phyloP scores from a whole-genome alignment of 2,888 invertebrate genomes.

The Eristalinus aeneus region DNA sequence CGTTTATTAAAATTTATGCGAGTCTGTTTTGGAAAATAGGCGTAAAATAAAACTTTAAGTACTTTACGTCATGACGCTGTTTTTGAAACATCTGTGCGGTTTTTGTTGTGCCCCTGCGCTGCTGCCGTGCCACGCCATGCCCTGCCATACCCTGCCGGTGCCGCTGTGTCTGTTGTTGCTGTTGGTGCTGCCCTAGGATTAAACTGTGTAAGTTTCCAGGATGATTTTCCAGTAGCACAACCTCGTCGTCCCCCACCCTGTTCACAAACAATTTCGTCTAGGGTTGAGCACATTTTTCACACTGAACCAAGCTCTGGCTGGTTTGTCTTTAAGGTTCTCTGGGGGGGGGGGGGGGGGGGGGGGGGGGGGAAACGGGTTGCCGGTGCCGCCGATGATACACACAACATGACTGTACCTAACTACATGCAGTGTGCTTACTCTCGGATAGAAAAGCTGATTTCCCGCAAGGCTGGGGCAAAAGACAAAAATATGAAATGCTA shows the following conservation, averaged over 20 bases:
- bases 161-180: not conserved
- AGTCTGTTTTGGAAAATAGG: slow-evolving; percentile 51
- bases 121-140: no score
- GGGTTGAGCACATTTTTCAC: slow-evolving; percentile 8
- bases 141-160: no score
- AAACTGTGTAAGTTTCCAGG: slow-evolving; percentile 48
- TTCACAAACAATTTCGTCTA: slow-evolving; percentile 1
- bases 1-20: slow-evolving; percentile 50
- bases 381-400: not conserved
- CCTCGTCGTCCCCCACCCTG: not conserved
- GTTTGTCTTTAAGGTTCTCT: slow-evolving; percentile 12
- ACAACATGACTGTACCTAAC: not conserved
- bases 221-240: slow-evolving; percentile 18
- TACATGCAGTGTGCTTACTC: slow-evolving; percentile 9
- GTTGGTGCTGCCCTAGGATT: not conserved
- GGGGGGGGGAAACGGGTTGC: not conserved
- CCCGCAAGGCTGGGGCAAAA: slow-evolving; percentile 7
- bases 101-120: slow-evolving; percentile 1
- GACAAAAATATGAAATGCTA: slow-evolving; percentile 14
- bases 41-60: slow-evolving; percentile 59
- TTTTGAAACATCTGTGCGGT: slow-evolving; percentile 48
- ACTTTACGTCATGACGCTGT: slow-evolving; percentile 45
- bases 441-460: slow-evolving; percentile 20
- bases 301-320: slow-evolving; percentile 11
- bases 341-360: slow-evolving; percentile 3